Base-by-base conservation (phyloP, 2,113 vertebrate species). In the Python bivittatus region DNA sequence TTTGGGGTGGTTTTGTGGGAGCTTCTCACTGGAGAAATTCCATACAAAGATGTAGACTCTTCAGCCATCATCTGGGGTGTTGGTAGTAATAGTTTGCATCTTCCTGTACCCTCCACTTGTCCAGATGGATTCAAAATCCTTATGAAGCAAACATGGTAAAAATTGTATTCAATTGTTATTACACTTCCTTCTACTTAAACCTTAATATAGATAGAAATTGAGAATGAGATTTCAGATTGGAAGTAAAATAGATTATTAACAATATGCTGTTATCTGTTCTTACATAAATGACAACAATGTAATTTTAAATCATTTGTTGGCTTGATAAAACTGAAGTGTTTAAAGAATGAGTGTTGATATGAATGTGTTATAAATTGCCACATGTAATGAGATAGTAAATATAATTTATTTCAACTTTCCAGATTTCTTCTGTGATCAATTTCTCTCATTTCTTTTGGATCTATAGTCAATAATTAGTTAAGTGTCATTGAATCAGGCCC, bases 61-160 rank as follows among this genome's bases (percentile, higher is more conserved):
- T 99, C 99, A 0, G 99, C 99, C 96, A 99, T 99, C 91, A 99
- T 99, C 56, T 99, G 99, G 99, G 99, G 99, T 15, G 99, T 99
- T 23, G 99, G 99, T 92, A 99, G 99, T 95, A 99, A 99, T 95
- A 99, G 99, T 95, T 97, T 99, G 4, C 99, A 99, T 95, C 99
- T 99, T 92, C 99, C 99, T 0, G 99, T 99, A 91, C 99, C 99
- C 91, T 99, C 99, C 86, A 99, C 99, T 38, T 99, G 99, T 95
- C 99, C 99, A 0, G 99, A 99, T 58, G 99, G 99, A 93, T 99
- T 99, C 98, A 99, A 99, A 97, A 99, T 99, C 97, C 99, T 99
- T 94, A 99, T 99, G 99, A 99, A 99, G 95, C 99, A 99, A 96
- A 99, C 99, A 22, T 99, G 99, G 99, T 99, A 98, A 98, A 97